These are phyloP conservation scores for Sardina pilchardus DNA, from an alignment of 2,113 vertebrate species.

Conservation along the genomic window DNA sequence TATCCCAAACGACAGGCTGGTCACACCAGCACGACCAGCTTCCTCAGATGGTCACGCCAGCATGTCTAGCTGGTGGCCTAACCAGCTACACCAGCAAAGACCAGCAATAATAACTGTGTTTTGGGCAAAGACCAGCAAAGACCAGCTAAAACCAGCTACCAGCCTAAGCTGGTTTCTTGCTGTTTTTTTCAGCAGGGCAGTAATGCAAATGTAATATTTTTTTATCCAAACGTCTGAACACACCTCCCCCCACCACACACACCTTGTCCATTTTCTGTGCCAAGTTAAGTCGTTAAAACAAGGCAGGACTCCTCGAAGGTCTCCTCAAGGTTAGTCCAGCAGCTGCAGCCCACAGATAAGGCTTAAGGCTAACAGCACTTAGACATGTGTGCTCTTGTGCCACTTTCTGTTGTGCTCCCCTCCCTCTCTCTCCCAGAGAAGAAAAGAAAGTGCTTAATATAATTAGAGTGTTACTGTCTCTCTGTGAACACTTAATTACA, in stretches of 20 bases:
- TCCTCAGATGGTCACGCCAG: no score
- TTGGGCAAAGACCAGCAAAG: no score
- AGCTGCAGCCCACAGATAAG: constrained; percentile 49
- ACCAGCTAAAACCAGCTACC: no score
- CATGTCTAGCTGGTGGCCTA: no score
- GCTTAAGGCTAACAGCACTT: background rate
- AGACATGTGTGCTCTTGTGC: background rate
- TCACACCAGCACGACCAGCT: no score
- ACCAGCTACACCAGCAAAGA: no score
- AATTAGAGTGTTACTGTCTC: background rate
- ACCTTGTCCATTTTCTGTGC: background rate
- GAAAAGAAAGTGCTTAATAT: background rate
- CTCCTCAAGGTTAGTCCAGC: constrained; percentile 38
- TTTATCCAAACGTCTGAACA: background rate
- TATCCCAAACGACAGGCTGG: no score
- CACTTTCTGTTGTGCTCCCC: background rate
- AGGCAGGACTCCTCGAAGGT: background rate
- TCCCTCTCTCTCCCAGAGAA: background rate
- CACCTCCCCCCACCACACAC: background rate
- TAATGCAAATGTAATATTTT: no score
- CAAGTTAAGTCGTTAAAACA: background rate
- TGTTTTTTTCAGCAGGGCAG: no score
- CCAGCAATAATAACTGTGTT: no score
- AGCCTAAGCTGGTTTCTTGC: no score
- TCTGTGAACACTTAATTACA: background rate